Conservation (phyloP, 2,888 invertebrate species). For the Druceiella hillmani region DNA sequence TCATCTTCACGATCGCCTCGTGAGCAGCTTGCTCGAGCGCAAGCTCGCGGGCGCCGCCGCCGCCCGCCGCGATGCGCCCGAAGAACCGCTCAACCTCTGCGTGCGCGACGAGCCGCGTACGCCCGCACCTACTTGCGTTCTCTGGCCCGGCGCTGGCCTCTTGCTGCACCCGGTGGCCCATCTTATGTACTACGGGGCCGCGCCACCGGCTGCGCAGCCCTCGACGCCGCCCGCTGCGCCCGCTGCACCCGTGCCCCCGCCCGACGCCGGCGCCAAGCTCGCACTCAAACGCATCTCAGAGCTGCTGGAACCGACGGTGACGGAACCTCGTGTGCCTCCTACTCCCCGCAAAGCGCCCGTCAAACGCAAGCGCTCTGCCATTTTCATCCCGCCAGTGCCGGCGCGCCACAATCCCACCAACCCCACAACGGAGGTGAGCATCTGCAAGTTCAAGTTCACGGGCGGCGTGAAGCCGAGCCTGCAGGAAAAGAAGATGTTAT, state of each 20-base stretch:
- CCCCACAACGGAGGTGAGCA: slow-evolving; percentile 80
- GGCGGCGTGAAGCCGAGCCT: slow-evolving; percentile 84
- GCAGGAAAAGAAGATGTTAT: slow-evolving; percentile 89
- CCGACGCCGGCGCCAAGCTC: slow-evolving; percentile 43
- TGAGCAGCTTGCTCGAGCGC: slow-evolving; percentile 37
- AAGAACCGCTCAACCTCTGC: slow-evolving; percentile 80
- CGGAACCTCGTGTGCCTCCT: slow-evolving; percentile 35
- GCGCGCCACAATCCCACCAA: slow-evolving; percentile 65
- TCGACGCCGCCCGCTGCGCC: slow-evolving; percentile 33
- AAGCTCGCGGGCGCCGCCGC: slow-evolving; percentile 36
- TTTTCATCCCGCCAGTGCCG: slow-evolving; percentile 79
- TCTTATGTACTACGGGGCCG: slow-evolving; percentile 67
- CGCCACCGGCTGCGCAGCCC: slow-evolving; percentile 53
- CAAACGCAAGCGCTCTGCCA: slow-evolving; percentile 74
- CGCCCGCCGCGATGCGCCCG: slow-evolving; percentile 39
- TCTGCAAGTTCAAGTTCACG: slow-evolving; percentile 91
- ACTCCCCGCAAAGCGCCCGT: slow-evolving; percentile 43
- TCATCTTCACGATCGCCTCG: slow-evolving; percentile 33
- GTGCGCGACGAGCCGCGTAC: slow-evolving; percentile 60
- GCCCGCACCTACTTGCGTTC: slow-evolving; percentile 49
- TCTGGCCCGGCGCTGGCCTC: slow-evolving; percentile 66
- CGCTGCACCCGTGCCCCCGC: slow-evolving; percentile 32
- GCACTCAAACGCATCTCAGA: slow-evolving; percentile 47
- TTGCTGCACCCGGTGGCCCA: slow-evolving; percentile 72
- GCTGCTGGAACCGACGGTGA: slow-evolving; percentile 42